Base-by-base conservation (phyloP, 2,888 invertebrate species). In the Arctia plantaginis region DNA sequence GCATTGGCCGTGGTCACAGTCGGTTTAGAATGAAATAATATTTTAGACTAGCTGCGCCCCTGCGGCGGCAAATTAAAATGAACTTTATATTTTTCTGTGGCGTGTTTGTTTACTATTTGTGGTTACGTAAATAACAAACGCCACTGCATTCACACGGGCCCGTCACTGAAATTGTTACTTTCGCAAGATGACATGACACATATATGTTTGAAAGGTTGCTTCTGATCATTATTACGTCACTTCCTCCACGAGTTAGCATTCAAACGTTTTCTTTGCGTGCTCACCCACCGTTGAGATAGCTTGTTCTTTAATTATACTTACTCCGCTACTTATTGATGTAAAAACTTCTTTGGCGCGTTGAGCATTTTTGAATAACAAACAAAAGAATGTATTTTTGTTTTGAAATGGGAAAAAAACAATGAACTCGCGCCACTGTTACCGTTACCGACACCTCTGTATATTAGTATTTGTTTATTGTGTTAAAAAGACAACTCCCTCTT, bases 71-170 rank as follows among this genome's bases (percentile, higher is more conserved):
- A 20, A 47, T 47, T 47, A 2, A 4, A 47, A 47, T 55, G 3
- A n/a, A n/a, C 8, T 51, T 51, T 51, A n/a, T 51, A 51, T n/a
- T n/a, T 51, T 2, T n/a, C n/a, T n/a, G 47, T 72, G 55, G 23
- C 66, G 55, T 66, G n/a, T 35, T 15, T 66, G 65, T 71, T 72
- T 59, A 41, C 33, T 13, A 23, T 64, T 44, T 66, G 30, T 41
- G 27, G 23, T 41, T 64, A 23, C 44, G 27, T 70, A 62, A 20
- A 39, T 66, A 66, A 55, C 66, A 59, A 66, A 59, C 66, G 72
- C 55, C 59, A 18, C 10, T 66, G 3, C 41, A 20, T 4, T 27
- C 30, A 18, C 41, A 59, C 18, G 13, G 23, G 55, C 39, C 33
- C 41, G 18, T 55, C 65, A 59, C 15, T 41, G n/a, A n/a, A 23